Conservation (phyloP, 2,797 vertebrate genomes). For the Artibeus jamaicensis region DNA sequence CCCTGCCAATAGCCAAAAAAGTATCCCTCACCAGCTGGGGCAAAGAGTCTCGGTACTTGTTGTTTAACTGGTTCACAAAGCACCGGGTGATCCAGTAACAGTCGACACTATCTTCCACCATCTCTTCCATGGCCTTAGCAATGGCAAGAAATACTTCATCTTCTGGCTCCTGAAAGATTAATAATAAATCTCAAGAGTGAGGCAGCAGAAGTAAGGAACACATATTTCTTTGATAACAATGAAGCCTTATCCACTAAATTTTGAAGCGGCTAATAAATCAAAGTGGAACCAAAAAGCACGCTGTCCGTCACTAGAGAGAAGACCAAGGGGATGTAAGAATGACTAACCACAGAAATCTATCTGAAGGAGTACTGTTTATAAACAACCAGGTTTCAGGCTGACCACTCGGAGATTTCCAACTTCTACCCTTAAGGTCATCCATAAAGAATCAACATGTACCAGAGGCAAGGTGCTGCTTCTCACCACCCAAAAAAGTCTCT, state of each 20-base stretch:
- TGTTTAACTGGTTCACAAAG: slow-evolving; percentile 93
- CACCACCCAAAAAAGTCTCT: not conserved
- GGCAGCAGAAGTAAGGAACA: not conserved
- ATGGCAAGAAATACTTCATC: slow-evolving; percentile 94
- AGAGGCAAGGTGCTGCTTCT: not conserved
- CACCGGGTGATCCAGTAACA: slow-evolving; percentile 96
- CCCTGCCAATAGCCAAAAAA: not conserved
- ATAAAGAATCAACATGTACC: not conserved
- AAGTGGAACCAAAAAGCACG: not conserved
- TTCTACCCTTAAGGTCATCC: not conserved
- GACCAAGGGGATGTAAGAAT: not conserved
- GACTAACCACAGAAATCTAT: not conserved
- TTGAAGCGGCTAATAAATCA: not conserved
- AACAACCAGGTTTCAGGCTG: not conserved
- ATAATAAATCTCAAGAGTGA: not conserved
- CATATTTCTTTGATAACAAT: not conserved
- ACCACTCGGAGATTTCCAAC: not conserved
- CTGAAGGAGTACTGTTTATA: rapidly evolving
- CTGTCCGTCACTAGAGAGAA: not conserved
- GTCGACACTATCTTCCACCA: slow-evolving; percentile 92
- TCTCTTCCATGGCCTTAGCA: slow-evolving; percentile 94
- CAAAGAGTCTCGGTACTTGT: slow-evolving; percentile 92
- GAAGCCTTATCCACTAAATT: not conserved
- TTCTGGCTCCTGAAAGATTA: slow-evolving; percentile 87
- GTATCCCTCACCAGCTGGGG: slow-evolving; percentile 90